Evolutionary conservation across 2,113 vertebrate genomes (phyloP), one percentile per base, ranked within the genome.

Genomic region (Excalfactoria chinensis): DNA sequence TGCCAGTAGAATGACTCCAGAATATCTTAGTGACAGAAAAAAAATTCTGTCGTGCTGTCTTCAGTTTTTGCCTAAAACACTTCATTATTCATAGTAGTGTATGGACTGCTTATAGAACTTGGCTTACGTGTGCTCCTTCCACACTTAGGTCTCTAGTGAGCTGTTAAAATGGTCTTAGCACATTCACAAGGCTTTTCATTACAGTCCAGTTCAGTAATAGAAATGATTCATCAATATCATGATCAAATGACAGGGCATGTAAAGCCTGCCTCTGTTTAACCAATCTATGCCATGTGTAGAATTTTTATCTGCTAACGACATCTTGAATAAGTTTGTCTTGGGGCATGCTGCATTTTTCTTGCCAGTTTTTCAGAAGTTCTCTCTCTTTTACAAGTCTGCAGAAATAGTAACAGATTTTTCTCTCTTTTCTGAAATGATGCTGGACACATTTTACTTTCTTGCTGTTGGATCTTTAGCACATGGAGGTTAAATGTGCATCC

Each of bases 271-370:
- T 95, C 91, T 96, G 86, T 85, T 95, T 96, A 97, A 92, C 77
- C 87, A 86, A 84, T 30, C 23, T 74, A 72, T 91, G 95, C 92
- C 93, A 94, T 34, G 51, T 77, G 84, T 44, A 86, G 78, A 95
- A 83, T 85, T 96, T 96, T 96, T 93, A 89, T 93, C 93, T 96
- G 92, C 94, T 91, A 72, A 93, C 80, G 93, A 95, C 97, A 97
- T 98, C 97, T 98, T 98, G 97, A 98, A 97, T 89, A 96, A 94
- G 95, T 97, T 97, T 97, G 91, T 66, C 35, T 49, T 86, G 74
- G 82, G 94, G 83, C 75, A 95, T 48, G 17, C 83, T 94, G 49
- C 94, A 94, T 97, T 97, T 94, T 95, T 97, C 92, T 93, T 94
- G 55, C 88, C 94, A 3, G 1, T 84, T 94, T 63, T 95, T 95